Conservation (phyloP, 2,113 vertebrate genomes). For the Silurus asotus region DNA sequence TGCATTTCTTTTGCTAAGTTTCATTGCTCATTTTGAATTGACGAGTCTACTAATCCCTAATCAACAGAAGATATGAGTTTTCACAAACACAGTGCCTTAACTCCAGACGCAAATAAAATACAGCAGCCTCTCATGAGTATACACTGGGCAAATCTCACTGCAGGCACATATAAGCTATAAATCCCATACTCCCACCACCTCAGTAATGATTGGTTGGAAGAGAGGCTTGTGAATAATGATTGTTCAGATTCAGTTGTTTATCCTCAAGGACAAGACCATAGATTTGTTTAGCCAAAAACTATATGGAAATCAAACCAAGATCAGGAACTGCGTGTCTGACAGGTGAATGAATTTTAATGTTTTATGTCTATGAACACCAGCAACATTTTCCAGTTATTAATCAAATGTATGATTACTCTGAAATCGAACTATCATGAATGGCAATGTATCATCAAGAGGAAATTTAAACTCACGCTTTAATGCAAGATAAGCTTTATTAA, state of each 20-base stretch:
- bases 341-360: slow-evolving; percentile 17
- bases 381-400: background rate
- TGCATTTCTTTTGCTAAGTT: background rate
- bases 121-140: slow-evolving; percentile 56
- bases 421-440: background rate
- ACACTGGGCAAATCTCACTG: slow-evolving; percentile 40
- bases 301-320: slow-evolving; percentile 27
- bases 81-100: slow-evolving; percentile 24
- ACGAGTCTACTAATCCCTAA: slow-evolving; percentile 51
- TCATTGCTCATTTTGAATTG: background rate
- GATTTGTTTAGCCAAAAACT: slow-evolving; percentile 23
- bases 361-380: background rate
- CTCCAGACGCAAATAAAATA: slow-evolving; percentile 53
- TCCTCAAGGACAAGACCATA: slow-evolving; percentile 42
- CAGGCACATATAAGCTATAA: slow-evolving; percentile 30
- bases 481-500: slow-evolving; percentile 71
- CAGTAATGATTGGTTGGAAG: slow-evolving; percentile 34
- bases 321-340: background rate
- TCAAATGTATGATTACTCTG: background rate
- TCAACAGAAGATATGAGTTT: slow-evolving; percentile 58
- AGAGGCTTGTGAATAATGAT: slow-evolving; percentile 32
- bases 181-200: slow-evolving; percentile 37
- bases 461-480: slow-evolving; percentile 46
- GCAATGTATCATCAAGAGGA: background rate
- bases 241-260: slow-evolving; percentile 29